Conservation (phyloP, 2,888 invertebrate species). For the Yponomeuta sedellus region DNA sequence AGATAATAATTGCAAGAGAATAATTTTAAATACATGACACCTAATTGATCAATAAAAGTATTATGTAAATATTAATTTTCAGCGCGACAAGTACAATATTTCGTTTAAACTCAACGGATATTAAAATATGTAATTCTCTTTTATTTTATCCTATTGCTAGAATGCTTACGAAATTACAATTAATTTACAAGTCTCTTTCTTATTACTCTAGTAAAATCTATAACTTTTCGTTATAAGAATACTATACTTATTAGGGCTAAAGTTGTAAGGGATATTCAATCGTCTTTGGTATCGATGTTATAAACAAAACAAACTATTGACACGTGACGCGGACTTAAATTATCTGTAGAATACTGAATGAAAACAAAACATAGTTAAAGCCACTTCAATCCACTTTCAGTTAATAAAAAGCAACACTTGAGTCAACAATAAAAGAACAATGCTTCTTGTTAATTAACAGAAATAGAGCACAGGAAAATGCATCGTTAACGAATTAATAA, state of each 20-base stretch:
- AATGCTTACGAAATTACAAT: constrained; percentile 43
- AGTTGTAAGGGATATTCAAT: constrained; percentile 66
- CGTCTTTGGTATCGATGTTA: constrained; percentile 74
- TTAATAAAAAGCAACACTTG: neutral
- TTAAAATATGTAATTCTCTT: constrained; percentile 55
- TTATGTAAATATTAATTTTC: constrained; percentile 19
- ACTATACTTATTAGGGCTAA: constrained; percentile 37
- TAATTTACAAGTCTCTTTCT: constrained; percentile 66
- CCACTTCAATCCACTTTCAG: constrained; percentile 1
- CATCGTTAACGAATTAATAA: constrained; percentile 4
- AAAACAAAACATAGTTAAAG: constrained; percentile 29
- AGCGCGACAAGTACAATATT: constrained; percentile 17
- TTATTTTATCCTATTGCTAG: constrained; percentile 44
- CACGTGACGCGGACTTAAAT: constrained; percentile 45
- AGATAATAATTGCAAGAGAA: constrained; percentile 33
- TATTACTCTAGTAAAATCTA: constrained; percentile 33
- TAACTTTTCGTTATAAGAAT: constrained; percentile 14
- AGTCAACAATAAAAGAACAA: constrained; percentile 1
- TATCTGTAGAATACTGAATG: constrained; percentile 59
- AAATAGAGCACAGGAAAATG: neutral
- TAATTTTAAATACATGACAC: constrained; percentile 21
- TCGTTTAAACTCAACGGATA: constrained; percentile 62
- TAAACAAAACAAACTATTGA: constrained; percentile 48
- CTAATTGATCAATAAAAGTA: neutral
- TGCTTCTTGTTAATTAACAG: neutral